phyloP scores from a whole-genome alignment of 2,113 vertebrate genomes.

The human (Homo sapiens) region DNA sequence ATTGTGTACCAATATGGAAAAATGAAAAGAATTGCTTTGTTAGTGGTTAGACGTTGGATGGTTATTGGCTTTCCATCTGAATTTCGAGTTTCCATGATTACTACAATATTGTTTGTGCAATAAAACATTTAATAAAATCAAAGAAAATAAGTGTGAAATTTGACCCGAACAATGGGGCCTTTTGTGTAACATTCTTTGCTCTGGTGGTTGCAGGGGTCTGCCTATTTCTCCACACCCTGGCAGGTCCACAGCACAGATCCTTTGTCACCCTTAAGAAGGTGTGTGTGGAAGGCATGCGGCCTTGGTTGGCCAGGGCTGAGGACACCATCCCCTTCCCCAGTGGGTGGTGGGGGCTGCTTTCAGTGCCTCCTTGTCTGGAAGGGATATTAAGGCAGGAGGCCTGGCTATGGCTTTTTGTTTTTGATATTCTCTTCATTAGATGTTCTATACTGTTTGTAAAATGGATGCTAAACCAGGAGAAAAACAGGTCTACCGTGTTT shows the following conservation, averaged over 20 bases:
- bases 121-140: conserved; percentile 8
- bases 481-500: neutral
- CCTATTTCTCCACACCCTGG: neutral
- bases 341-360: neutral
- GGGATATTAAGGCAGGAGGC: neutral
- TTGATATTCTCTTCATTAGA: neutral
- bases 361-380: neutral
- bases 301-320: neutral
- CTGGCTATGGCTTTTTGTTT: neutral
- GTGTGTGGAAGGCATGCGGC: neutral
- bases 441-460: neutral
- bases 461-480: neutral
- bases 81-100: neutral
- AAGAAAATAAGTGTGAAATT: neutral
- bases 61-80: neutral
- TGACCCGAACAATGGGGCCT: neutral
- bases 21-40: conserved; percentile 15
- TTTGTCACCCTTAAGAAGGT: neutral
- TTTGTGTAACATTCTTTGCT: neutral
- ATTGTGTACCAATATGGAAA: neutral
- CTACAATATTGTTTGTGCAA: conserved; percentile 36
- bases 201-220: neutral
- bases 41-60: neutral
- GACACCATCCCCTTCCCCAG: neutral
- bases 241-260: neutral